These are phyloP conservation scores for Salticus scenicus DNA, from an alignment of 2,888 invertebrate species.

Conservation along the genomic window DNA sequence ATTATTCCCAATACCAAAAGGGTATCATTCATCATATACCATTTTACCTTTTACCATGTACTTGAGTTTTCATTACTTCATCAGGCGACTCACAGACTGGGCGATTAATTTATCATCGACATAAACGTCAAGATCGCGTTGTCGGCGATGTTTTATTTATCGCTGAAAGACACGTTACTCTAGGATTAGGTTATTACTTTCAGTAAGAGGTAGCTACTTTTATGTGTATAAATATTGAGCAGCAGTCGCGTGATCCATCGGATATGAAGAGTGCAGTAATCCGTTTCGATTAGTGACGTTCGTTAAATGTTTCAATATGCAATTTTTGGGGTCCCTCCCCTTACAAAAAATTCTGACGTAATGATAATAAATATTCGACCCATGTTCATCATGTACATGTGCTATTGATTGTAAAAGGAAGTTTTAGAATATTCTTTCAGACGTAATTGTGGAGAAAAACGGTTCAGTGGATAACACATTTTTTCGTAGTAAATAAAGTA, in stretches of 20 bases:
- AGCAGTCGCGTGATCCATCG: neutral
- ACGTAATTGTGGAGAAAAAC: too few relatives aligned
- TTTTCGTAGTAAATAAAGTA: too few relatives aligned
- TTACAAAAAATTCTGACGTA: too few relatives aligned
- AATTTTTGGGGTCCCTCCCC: neutral
- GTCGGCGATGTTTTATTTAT: constrained; percentile 58
- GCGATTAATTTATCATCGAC: constrained; percentile 63
- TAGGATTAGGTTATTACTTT: constrained; percentile 34
- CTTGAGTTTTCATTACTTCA: neutral
- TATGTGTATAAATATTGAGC: neutral
- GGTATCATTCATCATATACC: too few relatives aligned
- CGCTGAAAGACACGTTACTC: constrained; percentile 34
- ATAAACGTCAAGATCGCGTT: constrained; percentile 49
- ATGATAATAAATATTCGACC: too few relatives aligned
- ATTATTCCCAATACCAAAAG: too few relatives aligned
- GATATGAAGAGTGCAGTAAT: neutral
- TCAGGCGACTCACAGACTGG: constrained; percentile 33
- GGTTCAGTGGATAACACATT: too few relatives aligned
- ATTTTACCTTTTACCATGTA: too few relatives aligned
- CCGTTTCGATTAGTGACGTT: neutral
- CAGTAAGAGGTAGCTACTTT: neutral
- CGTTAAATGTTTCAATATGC: neutral
- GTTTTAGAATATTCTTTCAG: too few relatives aligned
- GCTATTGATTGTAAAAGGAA: too few relatives aligned
- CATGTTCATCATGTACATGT: too few relatives aligned